A percentile compares a stretch with the other conserved stretches of the same genome.
These are phyloP conservation scores for Lydus trimaculatus DNA, from an alignment of 2,888 invertebrate genomes.

Conservation along the genomic window DNA sequence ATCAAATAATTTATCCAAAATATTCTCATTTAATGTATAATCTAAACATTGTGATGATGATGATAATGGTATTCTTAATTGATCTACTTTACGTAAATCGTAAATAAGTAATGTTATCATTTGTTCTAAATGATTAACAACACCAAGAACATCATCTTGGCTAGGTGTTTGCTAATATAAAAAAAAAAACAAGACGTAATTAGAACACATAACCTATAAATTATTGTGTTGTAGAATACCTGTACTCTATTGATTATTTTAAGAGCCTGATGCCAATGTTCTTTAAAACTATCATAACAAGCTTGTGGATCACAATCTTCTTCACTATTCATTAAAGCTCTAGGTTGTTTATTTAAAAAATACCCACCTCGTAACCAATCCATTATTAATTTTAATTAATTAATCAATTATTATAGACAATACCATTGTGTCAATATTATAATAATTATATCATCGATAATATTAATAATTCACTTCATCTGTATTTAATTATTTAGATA, in stretches of 20 bases:
- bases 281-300: constrained; percentile 91
- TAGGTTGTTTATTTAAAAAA: constrained; percentile 50
- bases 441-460: neutral
- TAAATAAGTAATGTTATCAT: constrained; percentile 84
- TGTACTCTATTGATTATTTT: constrained; percentile 82
- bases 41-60: constrained; percentile 72
- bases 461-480: neutral
- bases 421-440: neutral
- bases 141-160: constrained; percentile 89
- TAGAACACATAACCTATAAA: neutral
- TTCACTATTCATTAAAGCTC: constrained; percentile 42
- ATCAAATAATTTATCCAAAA: constrained; percentile 83
- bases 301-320: constrained; percentile 78
- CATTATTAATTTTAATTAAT: constrained; percentile 41
- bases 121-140: constrained; percentile 91
- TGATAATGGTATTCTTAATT: constrained; percentile 61
- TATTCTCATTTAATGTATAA: constrained; percentile 83
- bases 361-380: constrained; percentile 57
- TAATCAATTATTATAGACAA: neutral
- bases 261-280: constrained; percentile 92
- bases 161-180: constrained; percentile 64
- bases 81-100: constrained; percentile 73
- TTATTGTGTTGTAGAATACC: constrained; percentile 49
- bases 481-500: neutral
- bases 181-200: constrained; percentile 12